Evolutionary conservation across 2,888 invertebrate species (phyloP), one percentile per base, ranked within the genome.

Genomic region (Rotaria macrura): DNA sequence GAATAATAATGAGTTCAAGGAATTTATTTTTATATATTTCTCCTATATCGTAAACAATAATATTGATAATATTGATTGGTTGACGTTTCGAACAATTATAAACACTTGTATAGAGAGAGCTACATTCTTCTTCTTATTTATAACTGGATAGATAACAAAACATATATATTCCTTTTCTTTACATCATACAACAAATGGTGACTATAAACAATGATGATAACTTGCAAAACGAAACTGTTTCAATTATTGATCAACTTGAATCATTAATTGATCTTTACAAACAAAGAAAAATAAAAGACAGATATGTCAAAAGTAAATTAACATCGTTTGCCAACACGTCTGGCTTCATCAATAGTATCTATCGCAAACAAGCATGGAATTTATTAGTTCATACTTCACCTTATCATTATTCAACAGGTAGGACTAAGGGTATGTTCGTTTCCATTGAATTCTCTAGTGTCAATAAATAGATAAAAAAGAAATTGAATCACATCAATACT

Each of bases 401-500:
- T 14, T 3, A 79, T n/a, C 20, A 65, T 25, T 54, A 54, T 54
- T 9, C 29, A 29, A 65, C 1, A 34, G 29, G 34, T 65, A 65
- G 34, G 14, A 17, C 14, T 14, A 20, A 14, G 1, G 4, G 14
- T 34, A 23, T 65, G 5, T 38, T 65, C 20, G 25, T 43, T 43
- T 43, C 0, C 12, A 10, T 43, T 14, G 10, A 43, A 38, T 79
- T 43, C n/a, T n/a, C n/a, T n/a, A n/a, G n/a, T n/a, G 23, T 43
- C 10, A n/a, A 43, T 23, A 5, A 43, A 40, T 43, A 85, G 85
- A 72, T 65, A 38, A 84, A 65, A 40, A 65, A 52, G 49, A 88
- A 43, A 88, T 91, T 85, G 88, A 89, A 85, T 88, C 87, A 47
- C 90, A 90, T 87, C 87, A 89, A 86, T 90, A 90, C 87, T 90